phyloP scores from a whole-genome alignment of 2,113 vertebrate species.

The Cricetomys ansorgei region DNA sequence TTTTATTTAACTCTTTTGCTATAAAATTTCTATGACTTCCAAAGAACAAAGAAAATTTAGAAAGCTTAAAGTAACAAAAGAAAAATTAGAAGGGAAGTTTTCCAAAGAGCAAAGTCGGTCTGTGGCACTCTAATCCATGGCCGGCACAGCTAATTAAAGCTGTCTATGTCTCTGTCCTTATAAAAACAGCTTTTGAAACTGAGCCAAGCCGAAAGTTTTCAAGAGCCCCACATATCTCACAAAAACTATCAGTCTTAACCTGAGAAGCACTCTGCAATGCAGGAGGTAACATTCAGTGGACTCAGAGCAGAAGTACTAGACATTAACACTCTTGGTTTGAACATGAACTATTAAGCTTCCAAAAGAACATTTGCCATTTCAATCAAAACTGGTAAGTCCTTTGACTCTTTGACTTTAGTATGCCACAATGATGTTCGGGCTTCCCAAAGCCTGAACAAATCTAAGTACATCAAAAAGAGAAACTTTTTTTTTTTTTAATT shows the following conservation, averaged over 20 bases:
- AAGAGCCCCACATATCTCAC: neutral
- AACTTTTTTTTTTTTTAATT: neutral
- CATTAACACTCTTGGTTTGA: slow-evolving; percentile 32
- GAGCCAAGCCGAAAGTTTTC: slow-evolving; percentile 45
- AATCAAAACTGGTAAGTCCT: neutral
- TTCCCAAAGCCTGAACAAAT: slow-evolving; percentile 11
- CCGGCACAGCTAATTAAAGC: slow-evolving; percentile 36
- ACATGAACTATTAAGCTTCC: slow-evolving; percentile 9
- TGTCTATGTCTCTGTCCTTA: slow-evolving; percentile 21
- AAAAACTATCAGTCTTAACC: slow-evolving; percentile 30
- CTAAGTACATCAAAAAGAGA: slow-evolving; percentile 29
- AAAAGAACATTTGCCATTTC: slow-evolving; percentile 45
- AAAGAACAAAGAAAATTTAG: slow-evolving; percentile 67
- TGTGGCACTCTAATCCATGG: slow-evolving; percentile 42
- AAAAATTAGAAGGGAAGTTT: slow-evolving; percentile 51
- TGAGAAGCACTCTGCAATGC: slow-evolving; percentile 24
- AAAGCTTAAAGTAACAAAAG: slow-evolving; percentile 69
- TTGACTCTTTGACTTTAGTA: slow-evolving; percentile 56
- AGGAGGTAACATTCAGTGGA: neutral
- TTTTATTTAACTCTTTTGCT: slow-evolving; percentile 53
- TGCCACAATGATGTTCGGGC: neutral
- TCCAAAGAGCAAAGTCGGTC: slow-evolving; percentile 56
- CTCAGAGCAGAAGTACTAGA: neutral
- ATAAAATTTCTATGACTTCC: slow-evolving; percentile 50
- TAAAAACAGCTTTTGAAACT: slow-evolving; percentile 54